Conservation (phyloP, 1,140 invertebrate species). For the Drosophila rufa region DNA sequence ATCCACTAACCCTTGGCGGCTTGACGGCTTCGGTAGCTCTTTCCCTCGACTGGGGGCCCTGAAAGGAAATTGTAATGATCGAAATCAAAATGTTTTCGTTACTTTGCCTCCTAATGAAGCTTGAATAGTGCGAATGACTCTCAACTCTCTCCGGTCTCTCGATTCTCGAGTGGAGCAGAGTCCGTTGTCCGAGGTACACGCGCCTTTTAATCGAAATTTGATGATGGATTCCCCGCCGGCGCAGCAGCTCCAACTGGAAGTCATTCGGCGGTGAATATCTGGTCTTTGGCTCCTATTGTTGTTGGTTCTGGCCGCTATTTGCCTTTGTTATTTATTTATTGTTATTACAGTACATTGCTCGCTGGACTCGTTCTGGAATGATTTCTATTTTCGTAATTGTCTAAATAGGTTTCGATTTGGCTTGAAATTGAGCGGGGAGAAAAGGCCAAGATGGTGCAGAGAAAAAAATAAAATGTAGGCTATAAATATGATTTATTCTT, state of each 20-base stretch:
- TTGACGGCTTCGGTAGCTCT: slow-evolving; percentile 69
- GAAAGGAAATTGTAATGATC: slow-evolving; percentile 83
- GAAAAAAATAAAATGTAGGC: background rate
- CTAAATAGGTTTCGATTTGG: slow-evolving; percentile 71
- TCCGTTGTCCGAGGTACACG: slow-evolving; percentile 35
- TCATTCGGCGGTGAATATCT: slow-evolving; percentile 48
- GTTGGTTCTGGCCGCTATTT: slow-evolving; percentile 66
- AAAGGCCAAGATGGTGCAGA: background rate
- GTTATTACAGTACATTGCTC: slow-evolving; percentile 75
- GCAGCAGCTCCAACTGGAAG: slow-evolving; percentile 22
- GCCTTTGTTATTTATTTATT: slow-evolving; percentile 83
- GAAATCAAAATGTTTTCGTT: slow-evolving; percentile 84
- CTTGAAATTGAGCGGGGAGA: slow-evolving; percentile 50
- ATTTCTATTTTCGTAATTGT: slow-evolving; percentile 66
- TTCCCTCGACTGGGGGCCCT: slow-evolving; percentile 57
- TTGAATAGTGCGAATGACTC: slow-evolving; percentile 81
- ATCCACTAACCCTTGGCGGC: slow-evolving; percentile 75
- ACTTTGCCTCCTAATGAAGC: slow-evolving; percentile 82
- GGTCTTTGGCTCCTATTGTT: slow-evolving; percentile 53
- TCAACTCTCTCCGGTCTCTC: slow-evolving; percentile 41
- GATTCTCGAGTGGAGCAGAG: slow-evolving; percentile 24
- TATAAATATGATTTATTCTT: no score
- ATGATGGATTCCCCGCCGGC: slow-evolving; percentile 66
- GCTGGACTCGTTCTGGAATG: slow-evolving; percentile 58
- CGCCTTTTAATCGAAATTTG: slow-evolving; percentile 84